phyloP scores from a whole-genome alignment of 2,888 invertebrate genomes.

The Pandemis corylana region DNA sequence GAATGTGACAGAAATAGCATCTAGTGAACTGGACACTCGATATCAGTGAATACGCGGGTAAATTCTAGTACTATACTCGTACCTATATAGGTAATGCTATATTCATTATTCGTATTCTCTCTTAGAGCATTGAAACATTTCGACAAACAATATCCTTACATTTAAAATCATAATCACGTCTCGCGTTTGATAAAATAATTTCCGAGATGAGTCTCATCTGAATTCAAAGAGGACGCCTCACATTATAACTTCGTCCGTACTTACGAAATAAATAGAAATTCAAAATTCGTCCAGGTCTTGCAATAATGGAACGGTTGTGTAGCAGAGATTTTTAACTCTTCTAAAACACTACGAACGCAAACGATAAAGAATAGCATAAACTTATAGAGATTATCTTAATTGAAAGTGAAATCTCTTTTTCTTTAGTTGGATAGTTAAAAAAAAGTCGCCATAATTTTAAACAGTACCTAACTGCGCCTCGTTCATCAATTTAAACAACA shows the following conservation, averaged over 20 bases:
- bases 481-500: too few species aligned
- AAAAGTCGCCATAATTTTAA: too few species aligned
- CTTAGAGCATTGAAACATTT: neutral
- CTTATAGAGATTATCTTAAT: too few species aligned
- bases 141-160: neutral
- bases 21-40: too few species aligned
- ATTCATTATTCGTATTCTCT: neutral
- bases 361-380: neutral
- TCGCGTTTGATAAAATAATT: neutral
- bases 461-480: too few species aligned
- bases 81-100: neutral
- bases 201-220: neutral
- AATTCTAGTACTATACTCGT: too few species aligned
- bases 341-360: neutral
- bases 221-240: neutral
- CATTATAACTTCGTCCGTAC: conserved; percentile 2
- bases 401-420: too few species aligned
- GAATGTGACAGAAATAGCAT: too few species aligned
- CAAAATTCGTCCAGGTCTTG: neutral
- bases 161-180: neutral
- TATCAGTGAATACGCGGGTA: too few species aligned
- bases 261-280: conserved; percentile 9
- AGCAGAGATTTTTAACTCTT: neutral
- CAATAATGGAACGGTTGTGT: neutral
- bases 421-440: too few species aligned